Evolutionary conservation across 1,140 invertebrate species (phyloP).

Genomic region (Zaprionus tsacasi): DNA sequence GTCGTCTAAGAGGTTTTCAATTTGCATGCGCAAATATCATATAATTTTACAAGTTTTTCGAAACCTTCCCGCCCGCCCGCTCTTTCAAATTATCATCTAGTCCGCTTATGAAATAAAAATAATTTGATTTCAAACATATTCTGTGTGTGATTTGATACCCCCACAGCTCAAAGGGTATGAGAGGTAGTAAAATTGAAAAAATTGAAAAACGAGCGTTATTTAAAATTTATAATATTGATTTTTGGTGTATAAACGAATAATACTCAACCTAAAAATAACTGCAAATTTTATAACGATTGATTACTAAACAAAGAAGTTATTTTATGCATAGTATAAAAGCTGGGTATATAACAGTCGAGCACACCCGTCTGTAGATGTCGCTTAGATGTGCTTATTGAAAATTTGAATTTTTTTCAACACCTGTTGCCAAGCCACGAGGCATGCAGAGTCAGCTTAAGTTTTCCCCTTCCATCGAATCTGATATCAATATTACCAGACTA

Average conservation of each 20-base stretch:
- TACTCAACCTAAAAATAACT: too few species aligned
- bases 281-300: too few species aligned
- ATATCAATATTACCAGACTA: background rate
- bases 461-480: background rate
- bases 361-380: too few species aligned
- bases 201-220: too few species aligned
- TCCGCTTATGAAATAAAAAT: conserved; percentile 4
- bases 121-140: conserved; percentile 1
- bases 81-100: conserved; percentile 23
- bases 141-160: too few species aligned
- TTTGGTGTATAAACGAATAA: too few species aligned
- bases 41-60: conserved; percentile 59
- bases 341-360: too few species aligned
- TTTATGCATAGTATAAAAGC: too few species aligned
- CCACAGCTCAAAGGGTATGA: too few species aligned
- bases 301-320: too few species aligned
- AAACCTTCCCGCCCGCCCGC: background rate
- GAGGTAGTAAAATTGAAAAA: too few species aligned
- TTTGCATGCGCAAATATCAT: conserved; percentile 60
- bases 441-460: background rate
- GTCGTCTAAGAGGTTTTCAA: conserved; percentile 52
- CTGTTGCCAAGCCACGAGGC: background rate
- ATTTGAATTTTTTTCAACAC: background rate
- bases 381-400: background rate
- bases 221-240: too few species aligned